Base-by-base conservation (phyloP, 2,113 vertebrate species). In the Benthochromis sp. region DNA sequence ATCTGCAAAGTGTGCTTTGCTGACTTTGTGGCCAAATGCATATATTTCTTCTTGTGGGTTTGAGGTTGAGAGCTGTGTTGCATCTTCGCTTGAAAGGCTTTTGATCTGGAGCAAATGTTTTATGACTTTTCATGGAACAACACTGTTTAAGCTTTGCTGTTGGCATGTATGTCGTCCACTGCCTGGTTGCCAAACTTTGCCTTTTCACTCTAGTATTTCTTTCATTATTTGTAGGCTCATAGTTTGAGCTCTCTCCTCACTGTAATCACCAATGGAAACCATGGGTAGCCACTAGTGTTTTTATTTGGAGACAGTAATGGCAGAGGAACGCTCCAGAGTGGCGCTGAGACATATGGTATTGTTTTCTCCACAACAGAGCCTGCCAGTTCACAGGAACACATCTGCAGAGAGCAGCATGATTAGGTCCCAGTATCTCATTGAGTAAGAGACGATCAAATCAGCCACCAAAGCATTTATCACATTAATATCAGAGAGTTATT, bases 211-310 rank as follows among this genome's bases (percentile, higher is more conserved):
- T 80, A 81, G 89, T 24, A 57, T 84, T 88, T 84, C 38, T 92
- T 92, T 94, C 88, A 91, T 93, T 94, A 85, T 84, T 82, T 69
- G 50, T 81, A 71, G 66, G 76, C 71, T 88, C 40, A 59, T 55
- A 38, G 69, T 45, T 29, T 47, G 79, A 86, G 82, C 21, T 84
- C 21, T 34, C 85, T 40, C 61, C 34, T 73, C 76, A 21, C 34
- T 87, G 83, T 90, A 87, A 91, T 88, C 82, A 86, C 86, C 96
- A 90, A 95, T 95, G 92, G 92, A 95, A 96, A 95, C 82, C 93
- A 93, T 83, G 86, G 90, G 38, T 27, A 88, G 84, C 83, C 92
- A 84, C 80, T 86, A 89, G 94, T 91, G 87, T 91, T 95, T 95
- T 91, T 89, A 90, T 84, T 86, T 86, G 86, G 88, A 92, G 89